Percentiles rank a stretch among this genome's conserved stretches.
Conservation (phyloP, 2,797 vertebrate genomes). For the Acipenser oxyrinchus region DNA sequence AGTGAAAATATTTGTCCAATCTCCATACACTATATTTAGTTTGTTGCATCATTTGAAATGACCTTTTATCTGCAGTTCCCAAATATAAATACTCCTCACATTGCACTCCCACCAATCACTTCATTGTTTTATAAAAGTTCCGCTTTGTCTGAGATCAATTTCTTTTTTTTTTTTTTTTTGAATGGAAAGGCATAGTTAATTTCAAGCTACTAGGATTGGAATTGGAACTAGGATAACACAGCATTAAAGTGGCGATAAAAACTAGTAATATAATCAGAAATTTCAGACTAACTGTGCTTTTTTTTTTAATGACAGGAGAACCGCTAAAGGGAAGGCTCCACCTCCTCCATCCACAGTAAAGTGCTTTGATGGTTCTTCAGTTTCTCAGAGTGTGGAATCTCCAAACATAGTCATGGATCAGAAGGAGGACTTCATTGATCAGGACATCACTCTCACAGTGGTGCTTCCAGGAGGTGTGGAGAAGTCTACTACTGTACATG, state of each 20-base stretch:
- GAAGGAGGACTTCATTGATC: conserved; percentile 75
- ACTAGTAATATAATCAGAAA: too few relatives aligned
- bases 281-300: neutral
- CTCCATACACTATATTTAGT: too few relatives aligned
- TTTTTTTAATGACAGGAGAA: conserved; percentile 61
- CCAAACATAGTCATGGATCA: conserved; percentile 71
- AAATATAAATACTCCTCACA: neutral
- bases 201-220: too few relatives aligned
- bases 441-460: conserved; percentile 79
- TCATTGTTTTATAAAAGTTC: neutral
- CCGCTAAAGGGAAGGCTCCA: conserved; percentile 82
- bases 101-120: neutral
- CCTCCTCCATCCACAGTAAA: conserved; percentile 69
- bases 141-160: too few relatives aligned
- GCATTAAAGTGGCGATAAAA: too few relatives aligned
- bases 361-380: conserved; percentile 44
- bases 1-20: too few relatives aligned
- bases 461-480: conserved; percentile 81
- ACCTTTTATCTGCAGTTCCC: too few relatives aligned
- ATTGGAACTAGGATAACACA: too few relatives aligned
- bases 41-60: too few relatives aligned
- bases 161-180: neutral
- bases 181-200: too few relatives aligned
- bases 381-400: conserved; percentile 55
- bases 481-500: conserved; percentile 70